These are phyloP conservation scores for Nudaria mundana DNA, from an alignment of 2,888 invertebrate species.

Conservation along the genomic window DNA sequence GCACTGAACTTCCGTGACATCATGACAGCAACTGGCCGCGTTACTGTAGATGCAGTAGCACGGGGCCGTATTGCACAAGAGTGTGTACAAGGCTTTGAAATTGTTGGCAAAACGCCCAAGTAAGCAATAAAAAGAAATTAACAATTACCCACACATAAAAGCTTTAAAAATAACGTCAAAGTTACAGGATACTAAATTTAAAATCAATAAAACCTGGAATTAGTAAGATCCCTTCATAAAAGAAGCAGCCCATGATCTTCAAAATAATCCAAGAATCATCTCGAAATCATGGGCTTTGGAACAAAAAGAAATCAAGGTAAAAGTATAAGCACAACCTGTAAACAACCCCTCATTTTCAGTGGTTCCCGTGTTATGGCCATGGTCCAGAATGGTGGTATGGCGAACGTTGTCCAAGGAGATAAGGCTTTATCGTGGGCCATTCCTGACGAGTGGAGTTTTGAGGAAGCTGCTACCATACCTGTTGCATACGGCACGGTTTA, in stretches of 20 bases:
- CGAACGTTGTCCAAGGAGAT: constrained; percentile 82
- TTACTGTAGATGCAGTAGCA: constrained; percentile 91
- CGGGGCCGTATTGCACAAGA: constrained; percentile 83
- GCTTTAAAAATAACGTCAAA: no score
- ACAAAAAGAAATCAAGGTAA: neutral
- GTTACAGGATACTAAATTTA: no score
- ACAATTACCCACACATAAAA: no score
- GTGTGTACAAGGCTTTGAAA: constrained; percentile 86
- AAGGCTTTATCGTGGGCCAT: constrained; percentile 83
- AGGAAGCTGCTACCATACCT: constrained; percentile 89
- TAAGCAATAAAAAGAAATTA: no score
- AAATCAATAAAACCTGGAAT: no score
- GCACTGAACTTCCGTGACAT: constrained; percentile 96
- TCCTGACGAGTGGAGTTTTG: constrained; percentile 86
- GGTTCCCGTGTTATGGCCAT: constrained; percentile 86
- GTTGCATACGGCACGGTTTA: constrained; percentile 88
- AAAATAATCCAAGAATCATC: no score
- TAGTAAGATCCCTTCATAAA: no score
- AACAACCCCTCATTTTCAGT: constrained; percentile 41
- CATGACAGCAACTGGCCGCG: constrained; percentile 95
- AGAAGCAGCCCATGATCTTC: no score
- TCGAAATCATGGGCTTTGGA: no score
- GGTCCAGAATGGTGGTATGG: constrained; percentile 79
- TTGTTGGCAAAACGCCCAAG: constrained; percentile 80
- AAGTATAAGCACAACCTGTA: neutral